Conservation (phyloP, 2,113 vertebrate genomes). For the Aegotheles bennettii region DNA sequence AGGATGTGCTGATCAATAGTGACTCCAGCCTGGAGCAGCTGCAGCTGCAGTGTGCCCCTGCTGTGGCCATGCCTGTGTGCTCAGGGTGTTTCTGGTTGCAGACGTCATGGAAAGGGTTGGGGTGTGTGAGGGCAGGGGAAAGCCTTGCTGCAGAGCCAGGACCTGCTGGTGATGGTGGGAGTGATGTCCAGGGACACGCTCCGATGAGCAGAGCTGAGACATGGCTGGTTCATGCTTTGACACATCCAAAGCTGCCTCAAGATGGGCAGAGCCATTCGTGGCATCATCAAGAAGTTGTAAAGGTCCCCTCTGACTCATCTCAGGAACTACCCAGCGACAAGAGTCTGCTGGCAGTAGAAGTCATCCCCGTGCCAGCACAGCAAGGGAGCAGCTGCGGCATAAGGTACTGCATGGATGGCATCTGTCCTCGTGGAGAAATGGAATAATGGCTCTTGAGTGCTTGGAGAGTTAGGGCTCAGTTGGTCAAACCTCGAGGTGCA, state of each 20-base stretch:
- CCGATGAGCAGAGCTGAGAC: background rate
- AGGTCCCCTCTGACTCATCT: background rate
- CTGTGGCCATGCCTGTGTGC: accelerated
- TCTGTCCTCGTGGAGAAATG: background rate
- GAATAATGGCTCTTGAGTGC: background rate
- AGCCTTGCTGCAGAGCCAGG: background rate
- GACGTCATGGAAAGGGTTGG: accelerated
- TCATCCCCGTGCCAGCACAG: background rate
- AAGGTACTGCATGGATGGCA: background rate
- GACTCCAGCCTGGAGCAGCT: too few relatives aligned
- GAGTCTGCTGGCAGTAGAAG: background rate
- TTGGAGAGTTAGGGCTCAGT: background rate
- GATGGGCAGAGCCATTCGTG: background rate
- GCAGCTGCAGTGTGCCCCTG: accelerated
- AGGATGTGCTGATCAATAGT: background rate
- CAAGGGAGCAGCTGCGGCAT: background rate
- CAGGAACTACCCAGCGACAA: background rate
- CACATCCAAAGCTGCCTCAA: background rate
- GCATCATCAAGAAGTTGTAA: background rate
- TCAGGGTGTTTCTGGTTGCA: background rate
- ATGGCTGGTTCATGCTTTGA: background rate
- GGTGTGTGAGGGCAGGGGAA: accelerated
- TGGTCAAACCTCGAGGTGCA: background rate
- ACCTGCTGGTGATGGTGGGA: background rate
- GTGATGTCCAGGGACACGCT: background rate